These are phyloP conservation scores for Nothocercus julius DNA, from an alignment of 2,113 vertebrate species.

Conservation along the genomic window DNA sequence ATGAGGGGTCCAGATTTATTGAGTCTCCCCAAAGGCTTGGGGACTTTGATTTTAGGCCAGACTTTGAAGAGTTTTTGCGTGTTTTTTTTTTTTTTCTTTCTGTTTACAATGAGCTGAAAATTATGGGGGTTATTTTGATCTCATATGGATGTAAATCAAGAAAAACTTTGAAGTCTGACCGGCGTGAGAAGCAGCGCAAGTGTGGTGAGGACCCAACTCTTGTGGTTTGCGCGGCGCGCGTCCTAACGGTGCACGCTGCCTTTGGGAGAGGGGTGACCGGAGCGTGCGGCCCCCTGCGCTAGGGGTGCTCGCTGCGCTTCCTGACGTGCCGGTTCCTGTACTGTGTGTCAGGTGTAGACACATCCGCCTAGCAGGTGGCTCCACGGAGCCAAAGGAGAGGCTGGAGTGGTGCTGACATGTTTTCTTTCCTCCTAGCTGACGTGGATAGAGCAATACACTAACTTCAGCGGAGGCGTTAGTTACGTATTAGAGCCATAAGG, in stretches of 20 bases:
- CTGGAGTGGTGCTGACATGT: background rate
- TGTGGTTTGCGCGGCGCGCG: background rate
- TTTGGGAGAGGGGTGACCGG: background rate
- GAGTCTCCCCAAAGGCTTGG: background rate
- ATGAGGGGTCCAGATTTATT: background rate
- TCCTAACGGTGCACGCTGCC: fast-evolving
- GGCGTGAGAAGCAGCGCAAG: background rate
- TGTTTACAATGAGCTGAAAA: background rate
- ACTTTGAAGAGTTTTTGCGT: background rate
- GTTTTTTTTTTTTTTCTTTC: background rate
- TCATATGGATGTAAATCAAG: background rate
- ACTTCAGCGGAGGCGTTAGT: background rate
- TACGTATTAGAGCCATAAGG: background rate
- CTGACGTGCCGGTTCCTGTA: background rate
- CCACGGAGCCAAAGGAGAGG: background rate
- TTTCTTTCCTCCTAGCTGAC: background rate
- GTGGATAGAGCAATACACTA: background rate
- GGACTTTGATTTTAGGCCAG: conserved; percentile 33
- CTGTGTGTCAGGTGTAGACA: background rate
- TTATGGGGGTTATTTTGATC: background rate
- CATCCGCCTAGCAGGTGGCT: background rate
- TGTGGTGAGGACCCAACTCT: background rate
- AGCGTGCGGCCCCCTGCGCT: background rate
- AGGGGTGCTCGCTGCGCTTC: background rate
- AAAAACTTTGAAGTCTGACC: background rate